A percentile compares a stretch with the other conserved stretches of the same genome.
These are phyloP conservation scores for Glaucopsyche alexis DNA, from an alignment of 2,888 invertebrate species.

Conservation along the genomic window DNA sequence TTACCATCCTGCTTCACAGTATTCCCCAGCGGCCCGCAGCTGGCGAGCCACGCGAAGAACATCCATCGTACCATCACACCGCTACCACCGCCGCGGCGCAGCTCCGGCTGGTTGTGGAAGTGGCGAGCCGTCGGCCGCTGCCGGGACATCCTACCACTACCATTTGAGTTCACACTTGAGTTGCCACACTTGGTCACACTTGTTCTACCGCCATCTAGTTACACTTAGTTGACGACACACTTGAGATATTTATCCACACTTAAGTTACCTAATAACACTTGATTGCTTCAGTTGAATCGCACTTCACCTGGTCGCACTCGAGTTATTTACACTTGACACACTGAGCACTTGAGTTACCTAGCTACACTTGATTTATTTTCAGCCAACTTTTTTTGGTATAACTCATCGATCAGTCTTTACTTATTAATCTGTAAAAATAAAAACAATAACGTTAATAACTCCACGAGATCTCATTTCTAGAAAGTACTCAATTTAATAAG, in stretches of 20 bases:
- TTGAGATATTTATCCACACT: not conserved
- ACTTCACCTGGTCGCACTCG: no score
- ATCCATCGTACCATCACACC: constrained; percentile 72
- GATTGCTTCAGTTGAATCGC: no score
- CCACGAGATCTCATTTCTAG: no score
- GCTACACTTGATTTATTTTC: no score
- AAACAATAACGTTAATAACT: no score
- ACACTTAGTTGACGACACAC: not conserved
- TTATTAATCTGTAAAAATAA: no score
- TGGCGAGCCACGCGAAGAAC: constrained; percentile 67
- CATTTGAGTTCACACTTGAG: constrained; percentile 32
- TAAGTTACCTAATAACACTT: not conserved
- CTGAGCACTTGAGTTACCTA: no score
- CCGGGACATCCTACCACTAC: constrained; percentile 55
- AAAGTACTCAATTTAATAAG: no score
- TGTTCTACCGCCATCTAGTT: not conserved
- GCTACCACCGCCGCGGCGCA: constrained; percentile 57
- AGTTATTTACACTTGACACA: no score
- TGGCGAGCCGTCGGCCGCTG: constrained; percentile 66
- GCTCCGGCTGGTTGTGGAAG: constrained; percentile 73
- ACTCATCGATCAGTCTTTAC: no score
- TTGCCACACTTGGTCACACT: constrained; percentile 30
- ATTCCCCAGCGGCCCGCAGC: constrained; percentile 68
- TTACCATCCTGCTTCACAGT: constrained; percentile 75
- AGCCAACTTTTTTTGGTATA: no score